Conservation (phyloP, 2,797 vertebrate species). For the Oryzias sinensis region DNA sequence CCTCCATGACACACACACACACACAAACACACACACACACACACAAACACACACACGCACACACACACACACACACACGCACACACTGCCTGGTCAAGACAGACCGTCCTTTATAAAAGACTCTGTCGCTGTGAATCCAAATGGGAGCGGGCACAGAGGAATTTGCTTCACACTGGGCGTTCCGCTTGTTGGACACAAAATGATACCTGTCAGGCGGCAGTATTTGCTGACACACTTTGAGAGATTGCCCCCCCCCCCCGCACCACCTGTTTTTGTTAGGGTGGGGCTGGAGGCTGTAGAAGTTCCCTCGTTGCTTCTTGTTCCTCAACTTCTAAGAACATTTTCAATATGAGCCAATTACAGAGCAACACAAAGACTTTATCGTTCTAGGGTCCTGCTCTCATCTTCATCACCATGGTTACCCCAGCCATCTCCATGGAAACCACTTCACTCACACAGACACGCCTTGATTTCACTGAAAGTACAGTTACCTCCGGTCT, state of each 20-base stretch:
- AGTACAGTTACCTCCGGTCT: slow-evolving; percentile 1
- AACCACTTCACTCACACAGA: slow-evolving; percentile 31
- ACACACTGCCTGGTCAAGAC: slow-evolving; percentile 10
- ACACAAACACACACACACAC: slow-evolving; percentile 4
- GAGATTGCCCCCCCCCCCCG: no score
- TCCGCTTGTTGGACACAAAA: no score
- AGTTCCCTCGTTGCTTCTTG: not conserved
- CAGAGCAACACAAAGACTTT: slow-evolving; percentile 31
- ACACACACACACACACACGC: slow-evolving; percentile 13
- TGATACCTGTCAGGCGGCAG: no score
- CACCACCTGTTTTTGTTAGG: no score
- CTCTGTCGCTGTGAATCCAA: slow-evolving; percentile 1
- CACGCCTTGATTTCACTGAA: slow-evolving; percentile 20
- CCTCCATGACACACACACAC: slow-evolving; percentile 40
- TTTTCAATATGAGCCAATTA: slow-evolving; percentile 56
- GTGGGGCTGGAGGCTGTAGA: not conserved
- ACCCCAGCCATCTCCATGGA: slow-evolving; percentile 36
- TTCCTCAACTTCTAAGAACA: slow-evolving; percentile 53
- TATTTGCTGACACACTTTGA: no score
- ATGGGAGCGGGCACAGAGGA: not conserved
- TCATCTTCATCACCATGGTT: slow-evolving; percentile 38
- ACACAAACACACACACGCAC: slow-evolving; percentile 6
- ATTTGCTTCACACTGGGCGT: not conserved
- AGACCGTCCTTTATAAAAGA: slow-evolving; percentile 1
- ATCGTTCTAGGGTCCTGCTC: slow-evolving; percentile 31